These are phyloP conservation scores for Coenonympha arcania DNA, from an alignment of 2,888 invertebrate genomes.

Conservation along the genomic window DNA sequence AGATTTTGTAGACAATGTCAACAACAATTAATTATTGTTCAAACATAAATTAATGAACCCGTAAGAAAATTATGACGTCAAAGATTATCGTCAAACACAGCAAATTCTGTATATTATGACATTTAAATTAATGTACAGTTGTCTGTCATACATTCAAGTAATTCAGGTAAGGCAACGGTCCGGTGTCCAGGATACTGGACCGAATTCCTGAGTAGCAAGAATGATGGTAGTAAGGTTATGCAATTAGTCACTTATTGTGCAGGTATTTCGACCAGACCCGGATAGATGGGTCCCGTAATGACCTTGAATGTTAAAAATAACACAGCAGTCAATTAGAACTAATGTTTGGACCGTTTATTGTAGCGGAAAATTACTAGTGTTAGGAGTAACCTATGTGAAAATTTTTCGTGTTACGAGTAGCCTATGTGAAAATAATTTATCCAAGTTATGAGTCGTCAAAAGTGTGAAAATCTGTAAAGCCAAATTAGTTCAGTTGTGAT, in stretches of 20 bases:
- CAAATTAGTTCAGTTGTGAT: too few relatives aligned
- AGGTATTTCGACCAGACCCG: slow-evolving; percentile 6
- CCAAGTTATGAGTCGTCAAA: too few relatives aligned
- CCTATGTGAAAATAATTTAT: too few relatives aligned
- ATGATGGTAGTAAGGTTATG: background rate
- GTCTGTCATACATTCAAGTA: background rate
- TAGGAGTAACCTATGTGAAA: too few relatives aligned
- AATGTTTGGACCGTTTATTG: background rate
- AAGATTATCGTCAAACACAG: background rate
- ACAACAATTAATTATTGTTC: too few relatives aligned
- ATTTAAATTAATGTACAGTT: background rate
- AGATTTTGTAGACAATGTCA: too few relatives aligned
- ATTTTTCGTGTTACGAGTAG: too few relatives aligned
- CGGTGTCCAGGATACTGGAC: slow-evolving; percentile 10
- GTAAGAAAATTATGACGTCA: too few relatives aligned
- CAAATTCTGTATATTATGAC: background rate
- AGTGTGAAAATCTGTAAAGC: too few relatives aligned
- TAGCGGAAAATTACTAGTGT: too few relatives aligned
- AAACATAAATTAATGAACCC: too few relatives aligned
- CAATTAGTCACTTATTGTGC: slow-evolving; percentile 2
- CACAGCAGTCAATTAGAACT: slow-evolving; percentile 7
- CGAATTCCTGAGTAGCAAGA: slow-evolving; percentile 10
- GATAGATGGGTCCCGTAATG: slow-evolving; percentile 13
- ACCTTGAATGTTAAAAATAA: slow-evolving; percentile 17
- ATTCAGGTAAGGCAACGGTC: background rate